phyloP scores from a whole-genome alignment of 2,113 vertebrate genomes.

The Carettochelys insculpta region DNA sequence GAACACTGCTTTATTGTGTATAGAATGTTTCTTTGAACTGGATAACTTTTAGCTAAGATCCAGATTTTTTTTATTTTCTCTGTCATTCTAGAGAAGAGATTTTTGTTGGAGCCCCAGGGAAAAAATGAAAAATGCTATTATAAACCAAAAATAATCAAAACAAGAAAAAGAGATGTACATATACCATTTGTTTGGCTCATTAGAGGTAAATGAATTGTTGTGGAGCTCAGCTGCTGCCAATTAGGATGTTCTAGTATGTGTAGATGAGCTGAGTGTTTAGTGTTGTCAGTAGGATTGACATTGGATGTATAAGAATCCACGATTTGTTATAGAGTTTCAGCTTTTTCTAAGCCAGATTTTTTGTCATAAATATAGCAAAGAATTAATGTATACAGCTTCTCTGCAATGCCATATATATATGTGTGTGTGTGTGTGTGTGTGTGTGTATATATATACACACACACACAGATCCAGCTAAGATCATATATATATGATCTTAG shows the following conservation, averaged over 20 bases:
- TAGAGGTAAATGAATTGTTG: neutral
- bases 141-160: neutral
- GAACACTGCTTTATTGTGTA: neutral
- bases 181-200: neutral
- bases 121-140: neutral
- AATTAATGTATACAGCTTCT: neutral
- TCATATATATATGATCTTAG: too few relatives aligned
- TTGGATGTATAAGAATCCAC: neutral
- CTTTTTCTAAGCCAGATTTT: neutral
- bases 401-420: neutral
- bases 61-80: neutral
- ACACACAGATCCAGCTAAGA: too few relatives aligned
- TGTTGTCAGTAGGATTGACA: neutral
- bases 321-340: neutral
- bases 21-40: neutral
- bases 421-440: too few relatives aligned
- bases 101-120: neutral
- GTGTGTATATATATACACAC: too few relatives aligned
- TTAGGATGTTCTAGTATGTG: conserved; percentile 25
- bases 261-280: neutral
- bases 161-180: neutral
- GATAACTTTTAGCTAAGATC: neutral
- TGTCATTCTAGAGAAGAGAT: neutral
- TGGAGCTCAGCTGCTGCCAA: conserved; percentile 4
- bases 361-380: neutral